Conservation (phyloP, 92 coral and sea anemone species). For the Siderastrea radians region DNA sequence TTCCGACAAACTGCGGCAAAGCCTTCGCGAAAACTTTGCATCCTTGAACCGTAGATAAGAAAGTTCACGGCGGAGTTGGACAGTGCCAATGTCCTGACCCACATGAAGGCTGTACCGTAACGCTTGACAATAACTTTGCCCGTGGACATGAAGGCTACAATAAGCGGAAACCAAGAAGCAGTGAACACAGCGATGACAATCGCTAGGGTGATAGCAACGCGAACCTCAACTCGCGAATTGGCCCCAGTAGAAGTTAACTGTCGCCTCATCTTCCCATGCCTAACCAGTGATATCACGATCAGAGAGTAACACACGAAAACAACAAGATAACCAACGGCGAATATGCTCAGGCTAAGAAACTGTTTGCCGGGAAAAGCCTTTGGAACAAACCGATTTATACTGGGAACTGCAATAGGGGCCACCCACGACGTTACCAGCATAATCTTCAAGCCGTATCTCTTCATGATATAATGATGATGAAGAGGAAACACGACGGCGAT, state of each 20-base stretch:
- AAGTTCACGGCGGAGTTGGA: constrained; percentile 39
- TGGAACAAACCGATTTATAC: neutral
- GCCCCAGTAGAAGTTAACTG: neutral
- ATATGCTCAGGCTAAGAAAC: neutral
- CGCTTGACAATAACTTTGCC: neutral
- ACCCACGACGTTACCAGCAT: constrained; percentile 31
- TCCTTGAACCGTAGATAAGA: constrained; percentile 25
- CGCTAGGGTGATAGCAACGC: constrained; percentile 17
- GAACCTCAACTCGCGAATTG: neutral
- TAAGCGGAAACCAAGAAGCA: constrained; percentile 7
- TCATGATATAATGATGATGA: constrained; percentile 30
- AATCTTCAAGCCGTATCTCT: constrained; percentile 29
- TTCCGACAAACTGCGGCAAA: neutral
- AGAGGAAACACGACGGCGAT: constrained; percentile 39
- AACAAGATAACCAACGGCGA: neutral
- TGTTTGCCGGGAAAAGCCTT: neutral
- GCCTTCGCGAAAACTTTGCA: neutral
- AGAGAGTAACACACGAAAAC: constrained; percentile 1
- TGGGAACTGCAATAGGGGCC: constrained; percentile 4
- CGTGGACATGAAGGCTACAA: neutral
- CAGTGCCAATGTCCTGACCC: constrained; percentile 58
- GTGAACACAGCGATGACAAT: constrained; percentile 6
- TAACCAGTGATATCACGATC: constrained; percentile 13
- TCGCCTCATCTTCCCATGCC: neutral
- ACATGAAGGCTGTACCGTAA: constrained; percentile 8